Percentiles rank a stretch among this genome's conserved stretches.
These are phyloP conservation scores for Gadus macrocephalus DNA, from an alignment of 2,113 vertebrate genomes.

Conservation along the genomic window DNA sequence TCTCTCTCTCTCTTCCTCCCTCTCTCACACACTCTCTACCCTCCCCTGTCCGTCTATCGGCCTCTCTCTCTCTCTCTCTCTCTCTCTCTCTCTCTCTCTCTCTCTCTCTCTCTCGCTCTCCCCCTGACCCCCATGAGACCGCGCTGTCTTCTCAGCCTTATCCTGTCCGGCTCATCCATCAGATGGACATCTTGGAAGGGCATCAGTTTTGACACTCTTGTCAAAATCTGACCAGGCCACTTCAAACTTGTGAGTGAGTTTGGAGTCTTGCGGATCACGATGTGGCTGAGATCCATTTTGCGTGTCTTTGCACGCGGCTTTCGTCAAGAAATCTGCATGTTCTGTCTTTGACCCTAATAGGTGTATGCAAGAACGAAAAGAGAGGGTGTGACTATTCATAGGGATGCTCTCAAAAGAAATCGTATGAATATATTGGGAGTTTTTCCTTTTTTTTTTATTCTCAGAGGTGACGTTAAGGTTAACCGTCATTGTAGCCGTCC, in stretches of 20 bases:
- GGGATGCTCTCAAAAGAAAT: background rate
- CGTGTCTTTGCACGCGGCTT: background rate
- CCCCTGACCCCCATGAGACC: constrained; percentile 31
- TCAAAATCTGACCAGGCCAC: constrained; percentile 23
- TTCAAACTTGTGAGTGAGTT: constrained; percentile 17
- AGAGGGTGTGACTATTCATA: constrained; percentile 5
- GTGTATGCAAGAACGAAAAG: background rate
- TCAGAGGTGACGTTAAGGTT: constrained; percentile 13
- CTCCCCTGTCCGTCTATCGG: background rate
- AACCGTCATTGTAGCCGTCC: background rate
- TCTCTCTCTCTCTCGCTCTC: background rate
- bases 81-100: background rate
- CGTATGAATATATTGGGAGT: constrained; percentile 1
- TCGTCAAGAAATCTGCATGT: background rate
- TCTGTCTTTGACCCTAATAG: constrained; percentile 3
- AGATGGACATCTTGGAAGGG: constrained; percentile 28
- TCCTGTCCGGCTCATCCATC: constrained; percentile 30
- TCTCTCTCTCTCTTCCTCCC: background rate
- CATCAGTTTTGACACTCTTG: constrained; percentile 19
- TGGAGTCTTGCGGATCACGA: constrained; percentile 1
- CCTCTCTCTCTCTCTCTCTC: constrained; percentile 1
- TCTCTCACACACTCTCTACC: too few relatives aligned
- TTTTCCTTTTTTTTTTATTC: background rate
- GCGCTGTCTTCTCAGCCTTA: constrained; percentile 29
- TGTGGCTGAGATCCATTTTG: background rate